These are phyloP conservation scores for Drosophila sordidula DNA, from an alignment of 2,888 invertebrate species.

Conservation along the genomic window DNA sequence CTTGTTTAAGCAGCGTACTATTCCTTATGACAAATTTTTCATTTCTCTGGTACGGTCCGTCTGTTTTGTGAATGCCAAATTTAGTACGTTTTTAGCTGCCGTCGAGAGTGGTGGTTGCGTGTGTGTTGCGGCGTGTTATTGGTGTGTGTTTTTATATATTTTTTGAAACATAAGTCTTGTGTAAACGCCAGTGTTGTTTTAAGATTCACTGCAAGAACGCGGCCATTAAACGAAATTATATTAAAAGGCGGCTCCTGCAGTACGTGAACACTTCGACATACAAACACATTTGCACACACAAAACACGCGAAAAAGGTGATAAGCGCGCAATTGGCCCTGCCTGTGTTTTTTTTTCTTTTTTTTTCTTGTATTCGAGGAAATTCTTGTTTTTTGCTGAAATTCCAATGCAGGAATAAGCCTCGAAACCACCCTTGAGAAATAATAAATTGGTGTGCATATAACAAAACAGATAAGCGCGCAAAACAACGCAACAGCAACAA, in stretches of 20 bases:
- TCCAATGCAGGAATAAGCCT: conserved; percentile 59
- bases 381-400: conserved; percentile 51
- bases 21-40: no score
- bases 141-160: conserved; percentile 49
- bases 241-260: conserved; percentile 27
- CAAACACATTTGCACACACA: conserved; percentile 22
- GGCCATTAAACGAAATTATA: conserved; percentile 24
- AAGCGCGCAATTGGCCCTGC: conserved; percentile 58
- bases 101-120: conserved; percentile 44
- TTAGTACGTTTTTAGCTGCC: conserved; percentile 60
- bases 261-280: conserved; percentile 26
- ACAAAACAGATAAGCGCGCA: conserved; percentile 74
- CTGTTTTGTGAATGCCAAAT: conserved; percentile 26
- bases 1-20: conserved; percentile 2
- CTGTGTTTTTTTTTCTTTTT: conserved; percentile 20
- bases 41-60: conserved; percentile 27
- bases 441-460: conserved; percentile 52
- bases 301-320: conserved; percentile 68
- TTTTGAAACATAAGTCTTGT: conserved; percentile 42
- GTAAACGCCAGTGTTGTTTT: conserved; percentile 26
- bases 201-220: conserved; percentile 18
- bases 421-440: conserved; percentile 58
- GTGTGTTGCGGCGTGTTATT: conserved; percentile 40
- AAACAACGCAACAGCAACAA: conserved; percentile 47
- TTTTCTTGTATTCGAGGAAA: conserved; percentile 31